Evolutionary conservation across 2,888 invertebrate species (phyloP).

Genomic region (Bembecia ichneumoniformis): DNA sequence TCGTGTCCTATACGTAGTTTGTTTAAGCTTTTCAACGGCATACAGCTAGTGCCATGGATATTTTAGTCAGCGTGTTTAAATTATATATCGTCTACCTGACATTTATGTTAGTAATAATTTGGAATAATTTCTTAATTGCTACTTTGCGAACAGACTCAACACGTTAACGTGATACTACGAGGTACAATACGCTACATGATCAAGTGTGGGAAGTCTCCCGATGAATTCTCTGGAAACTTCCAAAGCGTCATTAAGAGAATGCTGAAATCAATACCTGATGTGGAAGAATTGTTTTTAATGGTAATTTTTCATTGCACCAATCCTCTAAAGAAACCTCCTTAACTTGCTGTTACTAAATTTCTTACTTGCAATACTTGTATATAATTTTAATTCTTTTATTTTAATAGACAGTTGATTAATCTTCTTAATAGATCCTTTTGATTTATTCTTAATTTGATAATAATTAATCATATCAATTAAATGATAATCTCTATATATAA

Average conservation of each 20-base stretch:
- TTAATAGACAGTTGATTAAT: not conserved
- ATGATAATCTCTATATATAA: no score
- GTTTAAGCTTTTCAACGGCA: no score
- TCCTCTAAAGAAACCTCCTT: no score
- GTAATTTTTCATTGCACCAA: conserved; percentile 48
- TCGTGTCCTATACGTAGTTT: no score
- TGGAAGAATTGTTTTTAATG: conserved; percentile 85
- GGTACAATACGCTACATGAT: conserved; percentile 89
- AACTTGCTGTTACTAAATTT: not conserved
- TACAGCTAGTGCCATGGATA: no score
- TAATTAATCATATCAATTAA: no score
- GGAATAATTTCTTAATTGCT: no score
- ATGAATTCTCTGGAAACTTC: conserved; percentile 84
- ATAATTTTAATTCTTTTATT: not conserved
- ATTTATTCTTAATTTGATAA: no score
- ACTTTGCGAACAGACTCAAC: conserved; percentile 74
- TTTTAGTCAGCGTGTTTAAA: no score
- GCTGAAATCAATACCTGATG: conserved; percentile 81
- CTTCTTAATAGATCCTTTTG: no score
- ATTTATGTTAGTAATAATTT: no score
- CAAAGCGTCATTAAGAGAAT: conserved; percentile 83
- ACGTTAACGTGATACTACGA: conserved; percentile 87
- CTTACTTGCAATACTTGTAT: not conserved
- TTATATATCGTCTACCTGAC: no score
- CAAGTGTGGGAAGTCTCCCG: conserved; percentile 79